Percentiles rank a stretch among this genome's conserved stretches.
phyloP scores from a whole-genome alignment of 2,797 vertebrate species.

The Falco novaeseelandiae region DNA sequence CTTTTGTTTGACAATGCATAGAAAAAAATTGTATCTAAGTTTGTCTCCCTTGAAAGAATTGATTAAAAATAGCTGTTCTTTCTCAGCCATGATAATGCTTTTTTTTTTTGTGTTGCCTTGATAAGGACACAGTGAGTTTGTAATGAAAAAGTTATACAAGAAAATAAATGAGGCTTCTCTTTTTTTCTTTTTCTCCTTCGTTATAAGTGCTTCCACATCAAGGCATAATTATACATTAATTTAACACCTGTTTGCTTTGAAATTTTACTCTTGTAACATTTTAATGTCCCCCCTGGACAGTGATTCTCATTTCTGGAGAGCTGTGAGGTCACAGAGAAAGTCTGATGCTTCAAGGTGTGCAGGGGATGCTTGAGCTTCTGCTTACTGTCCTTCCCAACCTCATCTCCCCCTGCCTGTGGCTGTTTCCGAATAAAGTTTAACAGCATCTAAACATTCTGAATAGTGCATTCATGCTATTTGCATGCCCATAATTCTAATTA shows the following conservation, averaged over 20 bases:
- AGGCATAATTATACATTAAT: background rate
- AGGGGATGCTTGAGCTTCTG: background rate
- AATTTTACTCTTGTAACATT: background rate
- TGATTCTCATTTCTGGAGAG: background rate
- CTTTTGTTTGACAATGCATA: background rate
- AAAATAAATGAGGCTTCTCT: background rate
- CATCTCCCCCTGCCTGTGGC: background rate
- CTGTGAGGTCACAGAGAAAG: background rate
- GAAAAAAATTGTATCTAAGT: background rate
- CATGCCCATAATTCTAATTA: background rate
- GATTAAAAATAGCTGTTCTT: background rate
- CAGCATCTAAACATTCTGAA: background rate
- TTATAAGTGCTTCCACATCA: background rate
- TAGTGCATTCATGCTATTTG: background rate
- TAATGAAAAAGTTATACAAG: background rate
- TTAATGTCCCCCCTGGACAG: background rate
- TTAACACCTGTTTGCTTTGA: background rate
- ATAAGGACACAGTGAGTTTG: background rate
- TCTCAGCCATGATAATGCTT: background rate
- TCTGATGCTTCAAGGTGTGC: background rate
- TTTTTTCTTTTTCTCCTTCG: background rate
- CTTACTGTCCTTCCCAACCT: background rate
- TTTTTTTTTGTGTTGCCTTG: background rate
- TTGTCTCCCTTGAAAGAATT: background rate
- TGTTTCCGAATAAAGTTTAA: background rate